Conservation (phyloP, 2,888 invertebrate species). For the Cheilosia urbana region DNA sequence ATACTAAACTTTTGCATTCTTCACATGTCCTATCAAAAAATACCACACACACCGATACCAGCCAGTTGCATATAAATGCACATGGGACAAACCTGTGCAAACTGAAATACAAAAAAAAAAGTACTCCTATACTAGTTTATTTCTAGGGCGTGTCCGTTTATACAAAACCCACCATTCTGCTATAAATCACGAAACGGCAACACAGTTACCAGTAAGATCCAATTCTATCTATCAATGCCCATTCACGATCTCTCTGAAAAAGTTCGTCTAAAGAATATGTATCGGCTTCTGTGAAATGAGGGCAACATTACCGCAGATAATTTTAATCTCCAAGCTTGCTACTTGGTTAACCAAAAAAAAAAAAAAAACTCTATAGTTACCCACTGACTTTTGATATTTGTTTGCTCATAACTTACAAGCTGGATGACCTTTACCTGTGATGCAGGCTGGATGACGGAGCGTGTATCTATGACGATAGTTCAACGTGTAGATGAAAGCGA, state of each 20-base stretch:
- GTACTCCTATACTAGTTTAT: constrained; percentile 10
- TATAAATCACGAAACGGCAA: background rate
- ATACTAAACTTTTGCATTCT: no score
- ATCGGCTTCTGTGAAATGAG: constrained; percentile 9
- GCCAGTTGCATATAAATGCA: background rate
- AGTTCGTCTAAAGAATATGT: background rate
- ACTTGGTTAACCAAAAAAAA: background rate
- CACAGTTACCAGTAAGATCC: background rate
- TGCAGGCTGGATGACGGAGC: constrained; percentile 8
- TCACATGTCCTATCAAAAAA: no score
- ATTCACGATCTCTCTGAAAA: background rate
- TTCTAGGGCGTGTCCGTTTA: constrained; percentile 25
- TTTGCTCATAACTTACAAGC: constrained; percentile 13
- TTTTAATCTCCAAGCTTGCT: background rate
- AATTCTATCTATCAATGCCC: background rate
- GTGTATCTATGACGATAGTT: constrained; percentile 17
- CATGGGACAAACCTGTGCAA: background rate
- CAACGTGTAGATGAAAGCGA: constrained; percentile 36
- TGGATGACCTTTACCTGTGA: constrained; percentile 27
- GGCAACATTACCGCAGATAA: background rate
- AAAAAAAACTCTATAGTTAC: background rate
- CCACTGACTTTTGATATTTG: constrained; percentile 28
- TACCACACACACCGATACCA: no score
- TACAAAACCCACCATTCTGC: background rate
- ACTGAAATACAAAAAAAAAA: background rate